phyloP scores from a whole-genome alignment of 2,888 invertebrate genomes.

The Polyommatus icarus region DNA sequence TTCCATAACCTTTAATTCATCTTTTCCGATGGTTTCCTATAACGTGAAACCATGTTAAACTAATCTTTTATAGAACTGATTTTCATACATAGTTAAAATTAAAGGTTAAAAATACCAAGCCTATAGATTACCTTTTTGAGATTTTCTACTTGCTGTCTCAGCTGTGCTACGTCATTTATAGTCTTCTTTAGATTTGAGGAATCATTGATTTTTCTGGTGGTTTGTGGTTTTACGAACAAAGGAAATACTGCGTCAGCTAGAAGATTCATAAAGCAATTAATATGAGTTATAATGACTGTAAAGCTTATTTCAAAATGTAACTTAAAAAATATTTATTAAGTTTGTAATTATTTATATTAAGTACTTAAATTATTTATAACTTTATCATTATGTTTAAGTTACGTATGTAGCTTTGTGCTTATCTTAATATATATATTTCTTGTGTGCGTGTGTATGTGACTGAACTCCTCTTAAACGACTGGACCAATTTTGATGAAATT shows the following conservation, averaged over 20 bases:
- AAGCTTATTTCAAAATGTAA: not conserved
- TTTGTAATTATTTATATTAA: no score
- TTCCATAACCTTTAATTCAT: constrained; percentile 60
- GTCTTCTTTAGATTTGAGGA: constrained; percentile 51
- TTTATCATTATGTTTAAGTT: no score
- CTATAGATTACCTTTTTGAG: constrained; percentile 56
- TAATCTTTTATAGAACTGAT: not conserved
- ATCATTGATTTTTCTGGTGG: constrained; percentile 37
- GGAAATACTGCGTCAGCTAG: constrained; percentile 47
- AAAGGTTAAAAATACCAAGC: not conserved
- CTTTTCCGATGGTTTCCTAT: constrained; percentile 59
- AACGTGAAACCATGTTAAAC: constrained; percentile 31
- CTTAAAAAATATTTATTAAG: no score
- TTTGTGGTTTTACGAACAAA: constrained; percentile 47
- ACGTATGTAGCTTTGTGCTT: not conserved
- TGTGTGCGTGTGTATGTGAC: no score
- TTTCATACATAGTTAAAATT: not conserved
- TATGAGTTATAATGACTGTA: not conserved
- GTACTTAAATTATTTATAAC: no score
- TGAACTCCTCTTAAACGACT: no score
- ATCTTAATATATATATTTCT: no score
- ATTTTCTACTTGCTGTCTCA: constrained; percentile 56
- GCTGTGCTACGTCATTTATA: constrained; percentile 54
- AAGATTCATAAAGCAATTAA: constrained; percentile 1
- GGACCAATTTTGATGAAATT: no score